Conservation (phyloP, 2,888 invertebrate species). For the Rhamnusium bicolor region DNA sequence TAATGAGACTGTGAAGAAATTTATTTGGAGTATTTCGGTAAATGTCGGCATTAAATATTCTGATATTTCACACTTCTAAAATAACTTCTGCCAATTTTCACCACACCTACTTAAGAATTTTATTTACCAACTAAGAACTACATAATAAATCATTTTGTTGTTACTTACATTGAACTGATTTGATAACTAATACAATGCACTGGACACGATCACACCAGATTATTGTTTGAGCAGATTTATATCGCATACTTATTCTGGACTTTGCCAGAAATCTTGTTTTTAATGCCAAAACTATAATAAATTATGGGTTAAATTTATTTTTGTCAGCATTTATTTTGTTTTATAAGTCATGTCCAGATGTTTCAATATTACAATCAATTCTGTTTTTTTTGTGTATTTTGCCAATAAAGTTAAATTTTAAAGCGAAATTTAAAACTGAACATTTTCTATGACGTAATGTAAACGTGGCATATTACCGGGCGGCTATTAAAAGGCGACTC, state of each 20-base stretch:
- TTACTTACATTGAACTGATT: constrained; percentile 17
- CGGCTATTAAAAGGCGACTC: no score
- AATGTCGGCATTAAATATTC: not conserved
- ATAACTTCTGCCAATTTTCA: not conserved
- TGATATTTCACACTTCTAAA: not conserved
- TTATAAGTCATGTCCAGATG: not conserved
- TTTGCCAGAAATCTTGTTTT: constrained; percentile 25
- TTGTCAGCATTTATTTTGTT: constrained; percentile 9
- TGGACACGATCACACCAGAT: constrained; percentile 7
- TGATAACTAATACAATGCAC: not conserved
- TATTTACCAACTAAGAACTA: not conserved
- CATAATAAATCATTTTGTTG: not conserved
- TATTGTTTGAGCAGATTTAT: constrained; percentile 21
- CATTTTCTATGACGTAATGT: no score
- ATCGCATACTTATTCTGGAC: constrained; percentile 12
- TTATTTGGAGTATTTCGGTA: not conserved
- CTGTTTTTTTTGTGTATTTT: not conserved
- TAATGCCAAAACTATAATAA: constrained; percentile 23
- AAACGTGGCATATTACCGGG: no score
- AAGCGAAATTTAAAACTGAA: not conserved
- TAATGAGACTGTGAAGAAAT: not conserved
- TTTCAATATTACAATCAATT: not conserved
- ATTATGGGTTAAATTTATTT: constrained; percentile 12
- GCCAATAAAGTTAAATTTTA: not conserved
- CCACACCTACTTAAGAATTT: not conserved